Evolutionary conservation across 1,140 invertebrate genomes (phyloP).

Genomic region (Lepidurus apus): DNA sequence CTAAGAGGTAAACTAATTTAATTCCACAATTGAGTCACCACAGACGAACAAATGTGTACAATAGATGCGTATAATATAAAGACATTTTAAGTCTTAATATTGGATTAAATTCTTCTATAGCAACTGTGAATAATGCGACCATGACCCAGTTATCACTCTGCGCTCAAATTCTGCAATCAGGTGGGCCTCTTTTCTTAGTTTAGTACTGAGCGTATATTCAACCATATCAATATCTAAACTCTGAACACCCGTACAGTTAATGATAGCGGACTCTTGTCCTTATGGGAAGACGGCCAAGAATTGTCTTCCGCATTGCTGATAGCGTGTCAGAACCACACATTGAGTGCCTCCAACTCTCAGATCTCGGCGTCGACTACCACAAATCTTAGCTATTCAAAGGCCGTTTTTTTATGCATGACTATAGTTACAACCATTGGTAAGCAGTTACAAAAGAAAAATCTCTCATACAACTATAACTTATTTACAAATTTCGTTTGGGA

Average conservation of each 20-base stretch:
- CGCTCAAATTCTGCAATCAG: not conserved
- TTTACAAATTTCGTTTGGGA: slow-evolving; percentile 41
- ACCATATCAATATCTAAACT: not conserved
- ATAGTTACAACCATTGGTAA: slow-evolving; percentile 55
- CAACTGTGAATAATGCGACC: not conserved
- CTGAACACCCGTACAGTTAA: not conserved
- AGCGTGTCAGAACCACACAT: slow-evolving; percentile 14
- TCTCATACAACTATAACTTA: slow-evolving; percentile 45
- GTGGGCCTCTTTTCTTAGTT: not conserved
- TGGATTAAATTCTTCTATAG: not conserved
- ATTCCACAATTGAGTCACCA: not conserved
- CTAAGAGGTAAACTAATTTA: not conserved
- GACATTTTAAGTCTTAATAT: not conserved
- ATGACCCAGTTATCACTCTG: not conserved
- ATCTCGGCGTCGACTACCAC: too few species aligned
- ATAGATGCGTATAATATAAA: not conserved
- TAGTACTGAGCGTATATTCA: not conserved
- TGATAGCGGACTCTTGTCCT: not conserved
- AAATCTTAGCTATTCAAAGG: slow-evolving; percentile 52
- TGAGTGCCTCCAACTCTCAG: not conserved
- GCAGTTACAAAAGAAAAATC: not conserved
- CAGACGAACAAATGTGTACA: not conserved
- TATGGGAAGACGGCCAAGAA: not conserved
- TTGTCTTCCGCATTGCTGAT: not conserved
- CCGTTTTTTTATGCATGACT: slow-evolving; percentile 53